A percentile compares a stretch with the other conserved stretches of the same genome.
Evolutionary conservation across 1,140 invertebrate species (phyloP).

Genomic region (Scaptomyza hsui): DNA sequence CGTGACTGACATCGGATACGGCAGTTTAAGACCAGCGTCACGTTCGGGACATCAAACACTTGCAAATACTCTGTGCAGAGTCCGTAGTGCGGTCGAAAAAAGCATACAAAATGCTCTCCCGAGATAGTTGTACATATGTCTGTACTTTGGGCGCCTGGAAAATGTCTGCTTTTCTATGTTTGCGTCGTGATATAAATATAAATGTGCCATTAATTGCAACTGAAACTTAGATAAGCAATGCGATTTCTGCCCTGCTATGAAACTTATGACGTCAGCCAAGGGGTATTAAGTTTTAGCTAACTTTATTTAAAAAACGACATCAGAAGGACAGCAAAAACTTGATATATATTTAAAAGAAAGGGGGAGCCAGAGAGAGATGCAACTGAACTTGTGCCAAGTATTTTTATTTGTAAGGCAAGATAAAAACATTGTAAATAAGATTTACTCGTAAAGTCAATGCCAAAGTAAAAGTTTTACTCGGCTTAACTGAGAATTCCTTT

Average conservation of each 20-base stretch:
- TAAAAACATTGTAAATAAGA: constrained; percentile 44
- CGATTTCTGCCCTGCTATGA: not conserved
- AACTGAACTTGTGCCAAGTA: constrained; percentile 36
- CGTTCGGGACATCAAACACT: constrained; percentile 62
- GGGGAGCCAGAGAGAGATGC: not conserved
- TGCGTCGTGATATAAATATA: constrained; percentile 72
- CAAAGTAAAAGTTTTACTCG: constrained; percentile 5
- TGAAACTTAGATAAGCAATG: not conserved
- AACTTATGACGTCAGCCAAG: constrained; percentile 14
- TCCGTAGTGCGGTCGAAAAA: constrained; percentile 51
- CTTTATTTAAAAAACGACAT: constrained; percentile 38
- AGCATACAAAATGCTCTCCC: constrained; percentile 43
- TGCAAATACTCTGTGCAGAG: constrained; percentile 56
- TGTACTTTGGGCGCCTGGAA: constrained; percentile 20
- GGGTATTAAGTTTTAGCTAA: constrained; percentile 14
- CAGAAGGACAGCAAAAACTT: constrained; percentile 24
- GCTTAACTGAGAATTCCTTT: not conserved
- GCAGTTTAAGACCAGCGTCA: constrained; percentile 71
- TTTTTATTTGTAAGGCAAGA: constrained; percentile 61
- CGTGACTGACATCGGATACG: constrained; percentile 56
- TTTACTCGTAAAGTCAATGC: constrained; percentile 28
- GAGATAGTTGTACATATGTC: not conserved
- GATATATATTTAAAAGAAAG: not conserved
- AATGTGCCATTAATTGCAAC: constrained; percentile 64
- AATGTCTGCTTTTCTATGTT: constrained; percentile 31